Evolutionary conservation across 2,888 invertebrate species (phyloP).

Genomic region (Pristionchus entomophagus): DNA sequence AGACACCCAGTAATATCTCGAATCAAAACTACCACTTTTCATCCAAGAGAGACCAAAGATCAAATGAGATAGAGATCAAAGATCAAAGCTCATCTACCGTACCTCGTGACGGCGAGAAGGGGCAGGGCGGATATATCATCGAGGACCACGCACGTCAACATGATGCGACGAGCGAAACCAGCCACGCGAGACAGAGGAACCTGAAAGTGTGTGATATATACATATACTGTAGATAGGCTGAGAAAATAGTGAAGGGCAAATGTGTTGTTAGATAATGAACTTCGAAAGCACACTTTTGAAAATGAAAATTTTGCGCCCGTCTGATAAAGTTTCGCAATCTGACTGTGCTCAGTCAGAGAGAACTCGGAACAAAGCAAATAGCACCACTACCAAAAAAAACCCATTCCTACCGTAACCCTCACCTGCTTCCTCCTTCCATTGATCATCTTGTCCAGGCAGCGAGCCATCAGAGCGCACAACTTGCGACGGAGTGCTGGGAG

Average conservation of each 20-base stretch:
- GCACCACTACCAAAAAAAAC: too few species aligned
- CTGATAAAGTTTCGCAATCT: too few species aligned
- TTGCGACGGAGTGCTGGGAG: constrained; percentile 22
- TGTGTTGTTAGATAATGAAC: too few species aligned
- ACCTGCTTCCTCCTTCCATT: constrained; percentile 66
- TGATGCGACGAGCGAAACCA: constrained; percentile 70
- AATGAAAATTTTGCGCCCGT: too few species aligned
- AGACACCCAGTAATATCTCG: too few species aligned
- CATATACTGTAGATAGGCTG: too few species aligned
- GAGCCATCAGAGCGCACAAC: constrained; percentile 53
- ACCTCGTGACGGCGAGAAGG: constrained; percentile 65
- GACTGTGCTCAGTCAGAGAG: too few species aligned
- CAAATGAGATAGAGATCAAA: neutral
- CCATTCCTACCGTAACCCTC: neutral
- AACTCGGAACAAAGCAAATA: too few species aligned
- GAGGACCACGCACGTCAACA: constrained; percentile 65
- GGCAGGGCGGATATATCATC: constrained; percentile 61
- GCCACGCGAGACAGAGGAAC: constrained; percentile 70
- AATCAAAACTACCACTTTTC: too few species aligned
- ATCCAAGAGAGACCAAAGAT: neutral
- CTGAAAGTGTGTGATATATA: constrained; percentile 22
- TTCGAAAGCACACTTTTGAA: too few species aligned
- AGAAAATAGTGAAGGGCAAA: too few species aligned
- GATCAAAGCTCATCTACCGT: neutral
- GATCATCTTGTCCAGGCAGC: constrained; percentile 70